Conservation (phyloP, 1,140 invertebrate species). For the Tribolium madens region DNA sequence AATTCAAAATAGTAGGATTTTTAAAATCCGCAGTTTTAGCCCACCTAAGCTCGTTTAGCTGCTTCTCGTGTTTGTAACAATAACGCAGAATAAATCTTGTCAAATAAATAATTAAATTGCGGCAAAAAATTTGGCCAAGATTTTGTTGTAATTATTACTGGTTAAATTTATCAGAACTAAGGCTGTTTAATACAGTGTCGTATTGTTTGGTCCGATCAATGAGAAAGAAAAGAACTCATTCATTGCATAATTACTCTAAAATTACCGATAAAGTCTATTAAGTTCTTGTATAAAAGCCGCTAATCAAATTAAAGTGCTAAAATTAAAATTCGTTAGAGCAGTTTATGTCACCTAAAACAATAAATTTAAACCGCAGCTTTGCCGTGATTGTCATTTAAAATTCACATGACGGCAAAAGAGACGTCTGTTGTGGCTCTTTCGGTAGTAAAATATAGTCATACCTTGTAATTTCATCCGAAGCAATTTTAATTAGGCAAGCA, state of each 20-base stretch:
- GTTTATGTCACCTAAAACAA: conserved; percentile 27
- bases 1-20: background rate
- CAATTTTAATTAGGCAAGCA: conserved; percentile 16
- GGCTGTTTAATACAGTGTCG: background rate
- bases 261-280: conserved; percentile 23
- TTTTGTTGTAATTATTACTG: too few relatives aligned
- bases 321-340: conserved; percentile 29
- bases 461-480: conserved; percentile 21
- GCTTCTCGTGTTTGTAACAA: background rate
- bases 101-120: too few relatives aligned
- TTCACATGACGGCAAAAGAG: background rate
- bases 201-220: background rate
- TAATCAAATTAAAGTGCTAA: conserved; percentile 38
- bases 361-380: conserved; percentile 27
- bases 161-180: background rate
- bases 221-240: background rate
- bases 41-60: background rate
- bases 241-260: background rate
- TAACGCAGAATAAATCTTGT: too few relatives aligned
- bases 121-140: too few relatives aligned
- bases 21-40: background rate
- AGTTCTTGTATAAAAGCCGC: conserved; percentile 18
- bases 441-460: conserved; percentile 6
- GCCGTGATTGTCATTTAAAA: conserved; percentile 33
- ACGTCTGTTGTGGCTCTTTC: background rate